Evolutionary conservation across 2,797 vertebrate genomes (phyloP), one percentile per base, ranked within the genome.

Genomic region (Todus mexicanus): DNA sequence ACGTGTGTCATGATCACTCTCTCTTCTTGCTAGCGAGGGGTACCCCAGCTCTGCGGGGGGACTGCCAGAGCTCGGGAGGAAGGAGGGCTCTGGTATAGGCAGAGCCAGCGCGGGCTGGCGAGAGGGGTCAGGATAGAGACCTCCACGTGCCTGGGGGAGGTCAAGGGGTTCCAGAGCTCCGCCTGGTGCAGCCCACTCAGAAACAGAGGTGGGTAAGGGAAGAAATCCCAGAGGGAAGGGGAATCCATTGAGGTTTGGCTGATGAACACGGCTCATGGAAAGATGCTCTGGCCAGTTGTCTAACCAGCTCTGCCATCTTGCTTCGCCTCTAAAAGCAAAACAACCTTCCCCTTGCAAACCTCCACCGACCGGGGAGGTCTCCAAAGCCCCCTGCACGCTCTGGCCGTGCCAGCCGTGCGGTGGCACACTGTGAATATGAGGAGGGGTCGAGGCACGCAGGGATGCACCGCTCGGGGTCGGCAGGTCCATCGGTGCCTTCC

Each of bases 1-100:
- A 43, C 2, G 10, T 2, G 0, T 10, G 4, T 38, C 27, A 11
- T 0, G 9, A 42, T 63, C 13, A 0, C 31, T 33, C 53, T 22
- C n/a, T 31, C 20, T 10, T 22, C 12, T 37, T 6, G 35, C 47
- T 48, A 42, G 72, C 6, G 2, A 54, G 50, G n/a, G 16, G 18
- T 29, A 19, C 29, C 35, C 29, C 25, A 4, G 47, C 50, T 65
- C 21, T 0, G 11, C 3, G 37, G 10, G 11, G 15, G 59, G 5
- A 11, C 37, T 5, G 5, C 3, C 7, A 35, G 43, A 25, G 29
- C 23, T 21, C 9, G 22, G 25, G 33, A 54, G n/a, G 12, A 25
- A 59, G 15, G 6, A 1, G 43, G 59, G 15, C 33, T 59, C 0
- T 1, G 35, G 33, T 26, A 22, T 0, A 4, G 51, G 42, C 47